Percentiles rank a stretch among this genome's conserved stretches.
Conservation (phyloP, 2,888 invertebrate species). For the Caenorhabditis becei region DNA sequence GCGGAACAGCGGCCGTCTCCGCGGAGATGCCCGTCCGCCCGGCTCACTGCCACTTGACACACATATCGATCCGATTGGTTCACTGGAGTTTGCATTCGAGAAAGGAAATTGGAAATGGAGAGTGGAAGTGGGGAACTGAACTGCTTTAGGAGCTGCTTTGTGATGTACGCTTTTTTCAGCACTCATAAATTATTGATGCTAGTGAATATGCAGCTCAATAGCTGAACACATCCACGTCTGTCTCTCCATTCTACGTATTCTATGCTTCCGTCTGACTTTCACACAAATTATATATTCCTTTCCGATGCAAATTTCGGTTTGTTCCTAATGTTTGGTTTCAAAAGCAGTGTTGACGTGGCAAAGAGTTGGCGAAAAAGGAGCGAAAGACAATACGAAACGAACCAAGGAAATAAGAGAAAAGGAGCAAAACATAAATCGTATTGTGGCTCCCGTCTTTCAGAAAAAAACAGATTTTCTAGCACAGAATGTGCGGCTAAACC, state of each 20-base stretch:
- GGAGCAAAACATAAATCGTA: conserved; percentile 3
- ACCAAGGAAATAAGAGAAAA: neutral
- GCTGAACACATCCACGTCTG: neutral
- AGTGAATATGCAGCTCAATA: conserved; percentile 4
- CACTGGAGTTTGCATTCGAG: neutral
- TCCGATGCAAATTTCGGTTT: neutral
- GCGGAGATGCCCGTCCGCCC: conserved; percentile 1
- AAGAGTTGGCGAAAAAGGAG: neutral
- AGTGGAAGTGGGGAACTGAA: no score
- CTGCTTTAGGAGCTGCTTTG: neutral
- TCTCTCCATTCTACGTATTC: neutral
- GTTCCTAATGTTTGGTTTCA: neutral
- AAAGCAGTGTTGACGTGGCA: neutral
- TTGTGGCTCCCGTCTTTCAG: conserved; percentile 16
- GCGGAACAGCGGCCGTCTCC: conserved; percentile 9
- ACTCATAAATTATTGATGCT: conserved; percentile 12
- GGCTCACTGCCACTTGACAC: conserved; percentile 24
- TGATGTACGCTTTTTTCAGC: neutral
- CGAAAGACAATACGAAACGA: neutral
- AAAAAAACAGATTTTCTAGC: conserved; percentile 28
- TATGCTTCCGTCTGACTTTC: neutral
- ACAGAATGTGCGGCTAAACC: conserved; percentile 40
- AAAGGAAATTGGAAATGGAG: neutral
- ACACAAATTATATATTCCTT: neutral
- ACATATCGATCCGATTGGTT: conserved; percentile 21